Base-by-base conservation (phyloP, 1,140 invertebrate genomes). In the Leptinotarsa defecta region DNA sequence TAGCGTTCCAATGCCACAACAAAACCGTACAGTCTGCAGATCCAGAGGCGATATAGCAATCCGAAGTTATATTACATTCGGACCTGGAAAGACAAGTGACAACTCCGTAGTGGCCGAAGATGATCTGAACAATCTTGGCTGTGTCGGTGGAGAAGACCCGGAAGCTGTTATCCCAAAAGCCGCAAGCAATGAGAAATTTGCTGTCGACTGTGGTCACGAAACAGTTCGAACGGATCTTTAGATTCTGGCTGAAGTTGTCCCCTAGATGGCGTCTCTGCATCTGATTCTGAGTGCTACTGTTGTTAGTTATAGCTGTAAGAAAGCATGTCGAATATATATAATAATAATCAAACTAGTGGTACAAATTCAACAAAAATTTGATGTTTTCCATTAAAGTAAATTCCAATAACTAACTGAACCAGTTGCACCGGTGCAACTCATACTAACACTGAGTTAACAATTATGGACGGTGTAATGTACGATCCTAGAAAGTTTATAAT, bases 81-180 rank as follows among this genome's bases (percentile, higher is more conserved):
- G 97, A 99, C n/a, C 98, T 90, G 1, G 95, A 95, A 72, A 98
- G 88, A 87, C 98, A 99, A 2, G 98, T 99, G 64, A 99, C 98
- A 17, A 99, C 95, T 75, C 97, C 98, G 87, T 98, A 99, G 86
- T 99, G 98, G 1, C 98, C 98, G 87, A 98, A 99, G 20, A 99
- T 92, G 79, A 99, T 98, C 87, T 99, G 98, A 13, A 96, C 93
- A 83, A 99, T 97, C 90, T 98, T 98, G 6, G 96, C 98, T 80
- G 95, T 96, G 86, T 99, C 98, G 0, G 97, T 96, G 62, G 94
- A 96, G 86, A 99, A 99, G 3, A 99, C 95, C 27, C 98, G 88
- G 87, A 99, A 99, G 86, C 96, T 98, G 86, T 99, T 99, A 86
- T 99, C 98, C 95, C 98, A 99, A 87, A 99, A 99, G 62, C 98